Evolutionary conservation across 53 echinoderm and acorn worm genomes (phyloP).

Genomic region (Echinometra lucunter): DNA sequence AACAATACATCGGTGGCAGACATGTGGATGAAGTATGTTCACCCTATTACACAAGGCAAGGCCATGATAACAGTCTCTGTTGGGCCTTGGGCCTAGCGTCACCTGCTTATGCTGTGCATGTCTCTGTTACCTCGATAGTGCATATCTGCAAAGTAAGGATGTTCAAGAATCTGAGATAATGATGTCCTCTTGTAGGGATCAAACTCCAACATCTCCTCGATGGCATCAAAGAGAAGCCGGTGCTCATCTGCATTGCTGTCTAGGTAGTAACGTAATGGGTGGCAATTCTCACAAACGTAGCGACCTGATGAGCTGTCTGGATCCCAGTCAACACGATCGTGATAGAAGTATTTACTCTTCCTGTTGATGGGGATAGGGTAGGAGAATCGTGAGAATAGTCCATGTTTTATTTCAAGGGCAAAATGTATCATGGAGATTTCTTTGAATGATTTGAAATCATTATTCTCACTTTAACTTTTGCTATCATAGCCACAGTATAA

Average conservation of each 20-base stretch:
- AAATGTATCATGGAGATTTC: not conserved
- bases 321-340: constrained; percentile 86
- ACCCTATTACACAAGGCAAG: not conserved
- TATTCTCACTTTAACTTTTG: not conserved
- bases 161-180: constrained; percentile 77
- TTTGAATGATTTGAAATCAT: not conserved
- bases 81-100: constrained; percentile 75
- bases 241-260: constrained; percentile 78
- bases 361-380: constrained; percentile 52
- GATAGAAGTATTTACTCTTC: constrained; percentile 95
- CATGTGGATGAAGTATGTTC: not conserved
- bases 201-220: constrained; percentile 86
- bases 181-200: constrained; percentile 82
- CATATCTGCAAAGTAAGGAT: constrained; percentile 85
- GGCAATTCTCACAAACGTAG: constrained; percentile 97
- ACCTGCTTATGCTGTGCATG: constrained; percentile 97
- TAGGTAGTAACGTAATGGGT: constrained; percentile 78
- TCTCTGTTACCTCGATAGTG: constrained; percentile 82
- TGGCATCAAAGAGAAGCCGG: constrained; percentile 82
- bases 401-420: not conserved
- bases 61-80: not conserved
- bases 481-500: no score
- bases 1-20: not conserved
- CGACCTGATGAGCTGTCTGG: constrained; percentile 89
- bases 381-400: not conserved